phyloP scores from a whole-genome alignment of 2,888 invertebrate genomes.

The Epiblema foenella region DNA sequence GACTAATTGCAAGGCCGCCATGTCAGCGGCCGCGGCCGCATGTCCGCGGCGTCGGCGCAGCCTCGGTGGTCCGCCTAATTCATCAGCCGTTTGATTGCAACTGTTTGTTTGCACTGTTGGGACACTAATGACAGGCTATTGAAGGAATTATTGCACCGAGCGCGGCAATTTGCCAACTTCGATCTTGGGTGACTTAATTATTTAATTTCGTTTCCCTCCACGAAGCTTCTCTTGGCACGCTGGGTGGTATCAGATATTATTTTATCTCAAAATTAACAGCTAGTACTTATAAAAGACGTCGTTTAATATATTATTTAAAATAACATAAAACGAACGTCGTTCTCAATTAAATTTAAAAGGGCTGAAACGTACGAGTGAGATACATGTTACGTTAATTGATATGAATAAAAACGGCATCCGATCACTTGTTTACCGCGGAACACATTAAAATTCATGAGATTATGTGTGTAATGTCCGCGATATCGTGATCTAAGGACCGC shows the following conservation, averaged over 20 bases:
- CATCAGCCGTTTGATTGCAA: conserved; percentile 67
- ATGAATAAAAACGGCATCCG: conserved; percentile 40
- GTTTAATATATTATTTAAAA: conserved; percentile 35
- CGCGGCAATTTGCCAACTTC: conserved; percentile 71
- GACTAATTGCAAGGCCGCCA: conserved; percentile 45
- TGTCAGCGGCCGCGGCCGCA: background rate
- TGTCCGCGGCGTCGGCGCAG: conserved; percentile 3
- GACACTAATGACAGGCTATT: conserved; percentile 71
- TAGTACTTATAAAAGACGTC: background rate
- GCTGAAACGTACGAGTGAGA: conserved; percentile 1
- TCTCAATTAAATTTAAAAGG: conserved; percentile 2
- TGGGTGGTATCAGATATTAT: conserved; percentile 44
- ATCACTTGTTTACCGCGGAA: conserved; percentile 49
- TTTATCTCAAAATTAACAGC: conserved; percentile 14
- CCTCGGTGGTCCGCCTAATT: conserved; percentile 69
- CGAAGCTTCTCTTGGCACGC: conserved; percentile 49
- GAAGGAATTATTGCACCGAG: conserved; percentile 70
- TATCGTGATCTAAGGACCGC: conserved; percentile 64
- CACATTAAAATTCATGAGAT: conserved; percentile 69
- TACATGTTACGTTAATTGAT: conserved; percentile 33
- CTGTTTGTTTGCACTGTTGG: conserved; percentile 74
- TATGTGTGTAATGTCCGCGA: conserved; percentile 61
- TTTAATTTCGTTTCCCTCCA: conserved; percentile 31
- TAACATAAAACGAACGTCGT: conserved; percentile 13
- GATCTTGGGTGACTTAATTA: conserved; percentile 55